These are phyloP conservation scores for Zaprionus gabonicus DNA, from an alignment of 1,140 invertebrate genomes.

Conservation along the genomic window DNA sequence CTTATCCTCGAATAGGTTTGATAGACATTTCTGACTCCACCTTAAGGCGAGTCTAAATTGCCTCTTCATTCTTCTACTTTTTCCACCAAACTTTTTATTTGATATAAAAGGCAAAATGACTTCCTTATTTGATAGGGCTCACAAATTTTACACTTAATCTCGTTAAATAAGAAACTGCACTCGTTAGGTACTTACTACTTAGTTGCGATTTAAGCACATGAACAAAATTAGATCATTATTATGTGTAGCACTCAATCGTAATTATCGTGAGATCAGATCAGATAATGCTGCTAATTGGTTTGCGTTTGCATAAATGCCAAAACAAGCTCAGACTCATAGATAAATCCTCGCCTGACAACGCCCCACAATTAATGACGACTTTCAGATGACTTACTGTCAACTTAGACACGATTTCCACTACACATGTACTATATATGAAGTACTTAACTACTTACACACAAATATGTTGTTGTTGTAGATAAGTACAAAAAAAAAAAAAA, in stretches of 20 bases:
- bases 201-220: not conserved
- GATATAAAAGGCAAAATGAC: too few relatives aligned
- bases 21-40: too few relatives aligned
- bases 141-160: not conserved
- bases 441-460: slow-evolving; percentile 12
- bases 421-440: slow-evolving; percentile 4
- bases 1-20: too few relatives aligned
- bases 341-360: slow-evolving; percentile 25
- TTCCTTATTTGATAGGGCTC: not conserved
- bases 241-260: slow-evolving; percentile 28
- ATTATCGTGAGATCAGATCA: slow-evolving; percentile 47
- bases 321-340: slow-evolving; percentile 29
- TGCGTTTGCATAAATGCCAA: slow-evolving; percentile 29
- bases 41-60: too few relatives aligned
- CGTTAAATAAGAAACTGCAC: not conserved
- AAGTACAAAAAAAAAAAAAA: slow-evolving; percentile 24
- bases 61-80: too few relatives aligned
- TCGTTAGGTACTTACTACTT: not conserved
- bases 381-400: slow-evolving; percentile 74
- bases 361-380: slow-evolving; percentile 70
- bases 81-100: too few relatives aligned
- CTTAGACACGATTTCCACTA: slow-evolving; percentile 56
- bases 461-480: slow-evolving; percentile 27
- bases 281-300: slow-evolving; percentile 50
- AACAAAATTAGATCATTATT: slow-evolving; percentile 26